Evolutionary conservation across 1,140 invertebrate species (phyloP).

Genomic region (Latrodectus geometricus): DNA sequence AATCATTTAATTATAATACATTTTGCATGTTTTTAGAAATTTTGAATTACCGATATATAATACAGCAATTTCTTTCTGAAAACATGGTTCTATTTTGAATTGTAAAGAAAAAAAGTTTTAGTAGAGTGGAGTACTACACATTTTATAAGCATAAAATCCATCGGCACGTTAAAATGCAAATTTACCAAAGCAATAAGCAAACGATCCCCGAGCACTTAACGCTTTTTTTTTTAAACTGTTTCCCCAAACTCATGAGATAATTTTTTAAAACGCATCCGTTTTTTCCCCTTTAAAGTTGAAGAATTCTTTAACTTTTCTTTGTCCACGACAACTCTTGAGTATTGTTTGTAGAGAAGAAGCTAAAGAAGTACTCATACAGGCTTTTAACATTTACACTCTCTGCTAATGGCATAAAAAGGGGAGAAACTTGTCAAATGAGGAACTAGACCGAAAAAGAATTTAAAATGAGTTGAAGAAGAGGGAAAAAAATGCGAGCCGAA

Average conservation of each 20-base stretch:
- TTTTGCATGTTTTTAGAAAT: no score
- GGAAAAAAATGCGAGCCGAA: slow-evolving; percentile 1
- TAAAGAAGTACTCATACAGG: slow-evolving; percentile 35
- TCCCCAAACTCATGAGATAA: slow-evolving; percentile 15
- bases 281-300: neutral
- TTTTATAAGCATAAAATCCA: slow-evolving; percentile 1
- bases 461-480: slow-evolving; percentile 22
- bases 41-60: no score
- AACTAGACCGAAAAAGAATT: slow-evolving; percentile 45
- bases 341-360: slow-evolving; percentile 45
- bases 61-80: no score
- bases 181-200: neutral
- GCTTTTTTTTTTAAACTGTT: neutral
- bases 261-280: neutral
- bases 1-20: no score
- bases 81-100: no score
- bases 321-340: neutral
- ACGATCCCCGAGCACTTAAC: neutral
- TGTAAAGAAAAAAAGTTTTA: no score
- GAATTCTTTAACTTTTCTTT: neutral
- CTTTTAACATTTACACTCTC: slow-evolving; percentile 59
- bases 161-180: neutral
- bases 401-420: slow-evolving; percentile 31
- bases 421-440: slow-evolving; percentile 7
- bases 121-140: neutral